These are phyloP conservation scores for Upupa epops DNA, from an alignment of 2,113 vertebrate species.

Conservation along the genomic window DNA sequence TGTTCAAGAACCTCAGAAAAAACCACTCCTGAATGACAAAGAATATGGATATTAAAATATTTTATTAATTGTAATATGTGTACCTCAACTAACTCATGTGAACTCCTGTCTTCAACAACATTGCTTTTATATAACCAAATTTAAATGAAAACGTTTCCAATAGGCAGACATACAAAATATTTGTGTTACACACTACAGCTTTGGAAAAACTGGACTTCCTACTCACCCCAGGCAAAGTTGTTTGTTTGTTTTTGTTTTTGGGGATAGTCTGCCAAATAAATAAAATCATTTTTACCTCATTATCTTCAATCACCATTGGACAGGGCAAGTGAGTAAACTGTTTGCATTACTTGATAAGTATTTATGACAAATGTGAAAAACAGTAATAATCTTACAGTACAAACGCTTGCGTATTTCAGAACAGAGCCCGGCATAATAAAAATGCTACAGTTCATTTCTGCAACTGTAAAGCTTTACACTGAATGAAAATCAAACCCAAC, in stretches of 20 bases:
- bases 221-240: constrained; percentile 69
- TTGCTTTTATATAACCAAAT: constrained; percentile 34
- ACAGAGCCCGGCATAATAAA: constrained; percentile 13
- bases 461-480: constrained; percentile 22
- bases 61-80: background rate
- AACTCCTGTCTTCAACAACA: constrained; percentile 36
- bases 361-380: constrained; percentile 52
- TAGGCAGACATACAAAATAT: constrained; percentile 70
- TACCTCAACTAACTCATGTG: constrained; percentile 10
- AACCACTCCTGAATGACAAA: background rate
- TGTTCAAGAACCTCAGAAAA: background rate
- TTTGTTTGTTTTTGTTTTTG: constrained; percentile 72
- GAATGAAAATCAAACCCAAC: background rate
- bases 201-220: constrained; percentile 68
- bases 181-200: constrained; percentile 68
- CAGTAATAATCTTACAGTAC: constrained; percentile 55
- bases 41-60: background rate
- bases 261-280: constrained; percentile 70
- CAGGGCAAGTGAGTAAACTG: constrained; percentile 65
- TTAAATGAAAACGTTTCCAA: constrained; percentile 60
- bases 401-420: constrained; percentile 42
- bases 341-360: constrained; percentile 57
- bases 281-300: constrained; percentile 71
- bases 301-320: constrained; percentile 69
- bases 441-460: background rate